Evolutionary conservation across 2,113 vertebrate species (phyloP), one percentile per base, ranked within the genome.

Genomic region (Lathamus discolor): DNA sequence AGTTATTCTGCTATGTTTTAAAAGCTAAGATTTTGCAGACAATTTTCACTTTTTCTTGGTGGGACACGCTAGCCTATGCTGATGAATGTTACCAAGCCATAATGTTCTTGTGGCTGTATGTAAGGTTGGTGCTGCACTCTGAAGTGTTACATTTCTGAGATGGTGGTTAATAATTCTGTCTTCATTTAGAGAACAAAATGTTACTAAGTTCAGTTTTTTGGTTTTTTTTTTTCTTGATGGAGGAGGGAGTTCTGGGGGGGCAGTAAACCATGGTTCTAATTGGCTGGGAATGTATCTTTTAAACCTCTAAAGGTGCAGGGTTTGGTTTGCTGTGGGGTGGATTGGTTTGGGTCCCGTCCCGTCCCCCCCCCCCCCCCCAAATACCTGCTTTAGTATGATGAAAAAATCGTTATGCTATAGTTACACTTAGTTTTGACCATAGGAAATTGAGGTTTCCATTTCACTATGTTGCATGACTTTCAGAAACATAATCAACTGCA

Each of bases 241-340:
- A 69, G 10, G 17, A 24, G 25, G 1, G 2, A 1, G 0, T 46
- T 81, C 29, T 23, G 31, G 14, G 17, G 17, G 9, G 13, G 69
- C 62, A 55, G 18, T 55, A 35, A 93, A 19, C 19, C 48, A 9
- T 57, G 18, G 3, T 31, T 63, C 7, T 52, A 6, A 31, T 48
- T 76, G 16, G 4, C 33, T 72, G 24, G 25, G 20, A 72, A 17
- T 70, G 2, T 9, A 7, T 66, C 13, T 70, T 89, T n/a, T 68
- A 9, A 62, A 29, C 20, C 5, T 79, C 66, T 76, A 17, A 77
- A 70, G 22, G 14, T 46, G 22, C 35, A 8, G 6, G 6, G 52
- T 35, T 35, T 59, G 57, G 17, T 31, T 75, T 0, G n/a, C 29
- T 44, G 9, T 59, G 33, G 33, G 17, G 29, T 35, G 7, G 13